Evolutionary conservation across 2,113 vertebrate genomes (phyloP).

Genomic region (Corythornis cristatus): DNA sequence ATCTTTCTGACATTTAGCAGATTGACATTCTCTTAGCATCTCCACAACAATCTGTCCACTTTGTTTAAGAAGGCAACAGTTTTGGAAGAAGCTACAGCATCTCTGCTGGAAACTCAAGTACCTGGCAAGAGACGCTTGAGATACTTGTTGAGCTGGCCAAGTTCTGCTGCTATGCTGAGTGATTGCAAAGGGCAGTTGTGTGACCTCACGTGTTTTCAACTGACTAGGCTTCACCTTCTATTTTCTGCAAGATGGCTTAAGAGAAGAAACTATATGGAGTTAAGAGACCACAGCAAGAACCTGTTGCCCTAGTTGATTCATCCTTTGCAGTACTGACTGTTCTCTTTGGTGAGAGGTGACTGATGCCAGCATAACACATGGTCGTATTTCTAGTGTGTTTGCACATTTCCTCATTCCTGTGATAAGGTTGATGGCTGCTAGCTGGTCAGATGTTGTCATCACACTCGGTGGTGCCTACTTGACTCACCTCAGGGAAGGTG

Average conservation of each 20-base stretch:
- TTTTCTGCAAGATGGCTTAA: background rate
- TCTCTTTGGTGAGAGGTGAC: background rate
- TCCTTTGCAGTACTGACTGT: background rate
- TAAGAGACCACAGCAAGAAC: background rate
- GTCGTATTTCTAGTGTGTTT: background rate
- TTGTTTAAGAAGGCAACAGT: slow-evolving; percentile 56
- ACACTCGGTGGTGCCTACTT: background rate
- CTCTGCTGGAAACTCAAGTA: slow-evolving; percentile 60
- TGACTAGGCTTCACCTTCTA: background rate
- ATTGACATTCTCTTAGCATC: slow-evolving; percentile 55
- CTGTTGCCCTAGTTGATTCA: background rate
- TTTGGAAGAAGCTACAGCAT: slow-evolving; percentile 51
- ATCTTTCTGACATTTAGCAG: slow-evolving; percentile 60
- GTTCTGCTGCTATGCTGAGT: slow-evolving; percentile 9
- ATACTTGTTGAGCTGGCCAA: slow-evolving; percentile 43
- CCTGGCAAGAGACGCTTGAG: slow-evolving; percentile 7
- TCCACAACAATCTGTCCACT: slow-evolving; percentile 53
- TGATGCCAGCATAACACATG: background rate
- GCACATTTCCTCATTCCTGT: background rate
- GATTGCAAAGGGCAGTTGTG: background rate
- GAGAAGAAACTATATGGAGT: background rate
- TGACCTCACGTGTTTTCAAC: background rate
- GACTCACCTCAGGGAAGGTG: background rate
- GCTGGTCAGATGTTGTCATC: background rate
- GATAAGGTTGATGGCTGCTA: background rate